phyloP scores from a whole-genome alignment of 2,888 invertebrate genomes.

The Ctena decussata region DNA sequence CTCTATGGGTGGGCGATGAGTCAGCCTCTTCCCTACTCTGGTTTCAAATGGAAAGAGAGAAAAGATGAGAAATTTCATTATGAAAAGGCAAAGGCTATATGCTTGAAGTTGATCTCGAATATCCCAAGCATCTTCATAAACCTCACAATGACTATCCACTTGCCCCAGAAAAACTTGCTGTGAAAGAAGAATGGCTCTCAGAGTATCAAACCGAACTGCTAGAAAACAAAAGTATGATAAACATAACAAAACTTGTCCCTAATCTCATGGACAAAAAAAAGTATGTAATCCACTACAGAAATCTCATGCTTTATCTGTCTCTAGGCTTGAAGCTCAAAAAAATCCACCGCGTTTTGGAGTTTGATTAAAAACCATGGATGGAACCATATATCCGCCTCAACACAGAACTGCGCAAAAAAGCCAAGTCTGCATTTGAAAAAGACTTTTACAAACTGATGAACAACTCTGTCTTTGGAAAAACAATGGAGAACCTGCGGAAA shows the following conservation, averaged over 20 bases:
- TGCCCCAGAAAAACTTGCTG: conserved; percentile 66
- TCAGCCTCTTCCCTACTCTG: conserved; percentile 31
- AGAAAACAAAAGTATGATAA: conserved; percentile 41
- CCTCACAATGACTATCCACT: conserved; percentile 46
- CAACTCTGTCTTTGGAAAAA: conserved; percentile 42
- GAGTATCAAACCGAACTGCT: conserved; percentile 63
- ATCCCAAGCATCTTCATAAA: conserved; percentile 41
- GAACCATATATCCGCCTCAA: conserved; percentile 81
- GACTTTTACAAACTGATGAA: conserved; percentile 39
- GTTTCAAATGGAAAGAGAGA: conserved; percentile 33
- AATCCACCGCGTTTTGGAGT: conserved; percentile 80
- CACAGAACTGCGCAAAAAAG: conserved; percentile 69
- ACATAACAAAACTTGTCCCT: conserved; percentile 53
- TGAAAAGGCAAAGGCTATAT: conserved; percentile 48
- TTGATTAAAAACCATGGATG: conserved; percentile 79
- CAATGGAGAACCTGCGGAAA: conserved; percentile 35
- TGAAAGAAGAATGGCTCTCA: conserved; percentile 64
- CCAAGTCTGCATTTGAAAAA: conserved; percentile 62
- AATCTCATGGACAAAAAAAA: conserved; percentile 67
- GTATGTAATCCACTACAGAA: conserved; percentile 84
- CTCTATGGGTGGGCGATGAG: conserved; percentile 39
- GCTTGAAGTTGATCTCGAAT: conserved; percentile 47
- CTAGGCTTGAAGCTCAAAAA: conserved; percentile 74
- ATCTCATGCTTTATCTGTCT: conserved; percentile 78
- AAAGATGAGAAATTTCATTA: conserved; percentile 19